These are phyloP conservation scores for Lepidostoma basale DNA, from an alignment of 1,140 invertebrate species.

Conservation along the genomic window DNA sequence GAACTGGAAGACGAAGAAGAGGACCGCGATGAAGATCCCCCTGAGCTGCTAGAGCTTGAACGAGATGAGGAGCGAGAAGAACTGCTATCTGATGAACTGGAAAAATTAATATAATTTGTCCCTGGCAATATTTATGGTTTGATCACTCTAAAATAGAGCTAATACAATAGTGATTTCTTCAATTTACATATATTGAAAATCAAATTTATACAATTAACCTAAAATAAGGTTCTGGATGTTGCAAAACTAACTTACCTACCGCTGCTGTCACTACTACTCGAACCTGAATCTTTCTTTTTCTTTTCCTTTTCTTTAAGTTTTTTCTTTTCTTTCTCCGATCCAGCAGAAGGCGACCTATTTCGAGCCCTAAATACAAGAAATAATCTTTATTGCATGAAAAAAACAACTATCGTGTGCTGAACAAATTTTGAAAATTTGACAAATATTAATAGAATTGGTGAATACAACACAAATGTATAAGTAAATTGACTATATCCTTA, in stretches of 20 bases:
- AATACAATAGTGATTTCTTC: too few species aligned
- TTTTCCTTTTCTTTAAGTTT: conserved; percentile 70
- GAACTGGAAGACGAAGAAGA: conserved; percentile 62
- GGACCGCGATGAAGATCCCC: conserved; percentile 69
- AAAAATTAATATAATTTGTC: conserved; percentile 41
- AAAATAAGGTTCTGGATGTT: neutral
- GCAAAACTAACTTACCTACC: conserved; percentile 74
- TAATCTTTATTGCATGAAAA: neutral
- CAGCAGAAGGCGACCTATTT: conserved; percentile 66
- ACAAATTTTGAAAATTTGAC: too few species aligned
- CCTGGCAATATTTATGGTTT: neutral
- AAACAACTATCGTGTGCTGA: too few species aligned
- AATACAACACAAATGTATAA: too few species aligned
- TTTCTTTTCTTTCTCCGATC: conserved; percentile 73
- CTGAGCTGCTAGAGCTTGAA: conserved; percentile 76
- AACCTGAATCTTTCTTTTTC: conserved; percentile 72
- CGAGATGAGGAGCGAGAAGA: conserved; percentile 75
- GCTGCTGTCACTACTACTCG: conserved; percentile 76
- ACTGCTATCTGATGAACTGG: conserved; percentile 78
- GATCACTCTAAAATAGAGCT: too few species aligned
- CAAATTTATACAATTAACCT: neutral
- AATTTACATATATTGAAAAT: too few species aligned
- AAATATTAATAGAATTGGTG: too few species aligned
- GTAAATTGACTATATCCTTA: too few species aligned
- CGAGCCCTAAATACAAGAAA: conserved; percentile 61